These are phyloP conservation scores for Aegithalos caudatus DNA, from an alignment of 2,113 vertebrate genomes.

Conservation along the genomic window DNA sequence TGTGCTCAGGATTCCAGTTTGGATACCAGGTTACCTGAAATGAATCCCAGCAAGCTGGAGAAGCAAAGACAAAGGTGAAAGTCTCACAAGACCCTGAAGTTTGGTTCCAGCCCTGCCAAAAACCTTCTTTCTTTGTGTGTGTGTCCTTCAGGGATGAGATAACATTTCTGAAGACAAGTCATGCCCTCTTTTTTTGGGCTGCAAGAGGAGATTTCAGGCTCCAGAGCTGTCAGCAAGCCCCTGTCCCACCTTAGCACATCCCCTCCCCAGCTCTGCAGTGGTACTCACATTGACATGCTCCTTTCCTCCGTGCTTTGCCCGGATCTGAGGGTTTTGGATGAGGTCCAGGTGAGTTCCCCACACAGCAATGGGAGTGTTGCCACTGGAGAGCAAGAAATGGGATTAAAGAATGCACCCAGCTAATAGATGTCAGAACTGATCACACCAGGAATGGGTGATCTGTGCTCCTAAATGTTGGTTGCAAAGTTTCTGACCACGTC, in stretches of 20 bases:
- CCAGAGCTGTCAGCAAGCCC: background rate
- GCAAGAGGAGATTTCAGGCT: background rate
- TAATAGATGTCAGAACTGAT: background rate
- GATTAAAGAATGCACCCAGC: background rate
- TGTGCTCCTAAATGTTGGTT: background rate
- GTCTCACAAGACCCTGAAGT: background rate
- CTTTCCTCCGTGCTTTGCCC: conserved; percentile 90
- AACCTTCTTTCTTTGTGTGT: background rate
- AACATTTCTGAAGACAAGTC: background rate
- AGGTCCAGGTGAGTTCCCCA: conserved; percentile 96
- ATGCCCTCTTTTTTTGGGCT: background rate
- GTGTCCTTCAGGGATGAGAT: background rate
- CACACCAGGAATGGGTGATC: background rate
- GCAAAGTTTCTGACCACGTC: background rate
- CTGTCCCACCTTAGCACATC: rapidly evolving
- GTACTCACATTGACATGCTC: conserved; percentile 92
- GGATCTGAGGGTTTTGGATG: conserved; percentile 94
- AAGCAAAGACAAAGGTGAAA: background rate
- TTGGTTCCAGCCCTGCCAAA: background rate
- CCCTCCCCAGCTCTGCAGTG: background rate
- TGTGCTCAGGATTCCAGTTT: background rate
- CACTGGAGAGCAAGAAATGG: conserved; percentile 70
- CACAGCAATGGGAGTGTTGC: conserved; percentile 91
- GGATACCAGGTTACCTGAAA: background rate
- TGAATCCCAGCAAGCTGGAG: background rate